Percentiles rank a stretch among this genome's conserved stretches.
phyloP scores from a whole-genome alignment of 2,888 invertebrate genomes.

The Trissonchulus latispiculum region DNA sequence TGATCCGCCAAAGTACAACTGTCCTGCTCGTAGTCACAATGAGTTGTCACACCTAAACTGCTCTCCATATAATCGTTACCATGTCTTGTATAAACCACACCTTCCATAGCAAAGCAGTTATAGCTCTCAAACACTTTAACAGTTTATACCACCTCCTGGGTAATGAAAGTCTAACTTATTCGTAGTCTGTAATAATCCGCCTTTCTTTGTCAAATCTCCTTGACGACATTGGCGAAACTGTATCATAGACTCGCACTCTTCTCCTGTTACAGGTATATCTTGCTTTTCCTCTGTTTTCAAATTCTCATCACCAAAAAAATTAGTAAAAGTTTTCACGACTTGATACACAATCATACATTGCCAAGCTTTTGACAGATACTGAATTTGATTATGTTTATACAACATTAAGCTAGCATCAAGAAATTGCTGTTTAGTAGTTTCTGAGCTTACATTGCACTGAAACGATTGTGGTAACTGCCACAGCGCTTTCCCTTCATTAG shows the following conservation, averaged over 20 bases:
- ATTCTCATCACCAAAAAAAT: conserved; percentile 14
- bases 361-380: not conserved
- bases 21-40: not conserved
- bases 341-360: not conserved
- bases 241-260: not conserved
- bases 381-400: not conserved
- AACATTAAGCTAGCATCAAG: too few relatives aligned
- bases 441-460: too few relatives aligned
- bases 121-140: not conserved
- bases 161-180: not conserved
- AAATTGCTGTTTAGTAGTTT: too few relatives aligned
- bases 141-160: conserved; percentile 10
- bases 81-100: not conserved
- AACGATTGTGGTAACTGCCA: too few relatives aligned
- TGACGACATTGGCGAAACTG: not conserved
- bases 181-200: not conserved
- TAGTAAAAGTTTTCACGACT: not conserved
- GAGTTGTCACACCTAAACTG: not conserved
- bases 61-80: not conserved
- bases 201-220: not conserved
- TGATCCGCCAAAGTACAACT: not conserved
- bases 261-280: not conserved
- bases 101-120: not conserved
- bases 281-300: not conserved
- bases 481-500: too few relatives aligned